A percentile compares a stretch with the other conserved stretches of the same genome.
Evolutionary conservation across 2,797 vertebrate genomes (phyloP).

Genomic region (Propithecus deckenii): DNA sequence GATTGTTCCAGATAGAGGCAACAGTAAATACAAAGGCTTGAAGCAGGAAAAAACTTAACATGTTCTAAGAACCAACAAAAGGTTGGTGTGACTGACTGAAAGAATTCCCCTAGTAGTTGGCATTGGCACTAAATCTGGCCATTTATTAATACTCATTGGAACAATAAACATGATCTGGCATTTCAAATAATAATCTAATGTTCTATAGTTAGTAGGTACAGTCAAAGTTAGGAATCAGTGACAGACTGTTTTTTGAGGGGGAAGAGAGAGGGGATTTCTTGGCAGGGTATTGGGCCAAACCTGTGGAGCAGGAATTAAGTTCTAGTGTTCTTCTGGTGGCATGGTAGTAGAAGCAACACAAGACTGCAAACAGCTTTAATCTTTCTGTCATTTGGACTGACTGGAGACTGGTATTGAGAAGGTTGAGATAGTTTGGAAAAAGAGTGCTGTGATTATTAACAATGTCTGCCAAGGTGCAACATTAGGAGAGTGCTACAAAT

Average conservation of each 20-base stretch:
- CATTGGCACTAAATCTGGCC: not conserved
- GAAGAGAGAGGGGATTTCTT: not conserved
- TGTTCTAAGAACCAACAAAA: not conserved
- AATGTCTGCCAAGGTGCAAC: not conserved
- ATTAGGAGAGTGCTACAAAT: not conserved
- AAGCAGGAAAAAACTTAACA: not conserved
- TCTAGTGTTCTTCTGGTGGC: not conserved
- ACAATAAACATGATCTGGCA: not conserved
- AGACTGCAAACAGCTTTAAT: not conserved
- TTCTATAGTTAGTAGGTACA: not conserved
- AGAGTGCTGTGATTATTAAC: not conserved
- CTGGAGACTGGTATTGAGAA: not conserved
- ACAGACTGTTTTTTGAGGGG: not conserved
- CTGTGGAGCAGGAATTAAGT: not conserved
- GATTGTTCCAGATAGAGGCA: not conserved
- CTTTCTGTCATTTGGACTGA: not conserved
- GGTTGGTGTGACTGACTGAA: not conserved
- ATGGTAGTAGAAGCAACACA: not conserved
- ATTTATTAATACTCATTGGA: not conserved
- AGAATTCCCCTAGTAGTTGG: not conserved
- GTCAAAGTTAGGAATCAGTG: not conserved
- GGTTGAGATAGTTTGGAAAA: not conserved
- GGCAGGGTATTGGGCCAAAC: not conserved
- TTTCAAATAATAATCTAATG: not conserved
- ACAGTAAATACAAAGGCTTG: not conserved